phyloP scores from a whole-genome alignment of 2,888 invertebrate species.

The Andrena trimmerana region DNA sequence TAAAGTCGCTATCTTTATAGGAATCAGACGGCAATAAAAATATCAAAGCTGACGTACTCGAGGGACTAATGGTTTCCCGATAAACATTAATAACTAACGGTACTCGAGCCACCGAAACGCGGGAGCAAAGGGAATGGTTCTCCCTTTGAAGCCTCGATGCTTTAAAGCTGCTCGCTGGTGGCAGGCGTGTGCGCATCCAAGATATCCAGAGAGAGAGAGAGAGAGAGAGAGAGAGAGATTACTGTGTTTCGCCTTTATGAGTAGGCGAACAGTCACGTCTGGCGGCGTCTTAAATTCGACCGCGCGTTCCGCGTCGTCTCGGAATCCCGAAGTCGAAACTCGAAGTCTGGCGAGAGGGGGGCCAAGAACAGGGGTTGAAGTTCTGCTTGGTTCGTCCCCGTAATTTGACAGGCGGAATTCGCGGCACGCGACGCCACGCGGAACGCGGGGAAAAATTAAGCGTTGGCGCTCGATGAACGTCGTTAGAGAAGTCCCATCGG shows the following conservation, averaged over 20 bases:
- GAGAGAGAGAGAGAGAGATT: constrained; percentile 20
- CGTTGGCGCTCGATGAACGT: not conserved
- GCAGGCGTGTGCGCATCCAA: constrained; percentile 3
- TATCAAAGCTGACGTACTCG: not conserved
- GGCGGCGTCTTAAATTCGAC: constrained; percentile 41
- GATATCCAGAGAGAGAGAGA: constrained; percentile 5
- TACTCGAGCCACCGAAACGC: not conserved
- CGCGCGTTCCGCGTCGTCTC: constrained; percentile 10
- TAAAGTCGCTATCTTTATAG: not conserved
- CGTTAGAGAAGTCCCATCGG: not conserved
- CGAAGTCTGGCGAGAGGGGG: constrained; percentile 19
- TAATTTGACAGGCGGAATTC: constrained; percentile 55
- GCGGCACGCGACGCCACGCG: constrained; percentile 1
- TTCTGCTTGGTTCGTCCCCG: constrained; percentile 14
- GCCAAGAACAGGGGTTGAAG: constrained; percentile 15
- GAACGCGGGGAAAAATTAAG: constrained; percentile 20
- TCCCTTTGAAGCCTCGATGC: constrained; percentile 15
- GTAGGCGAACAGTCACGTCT: constrained; percentile 9
- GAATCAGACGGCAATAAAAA: not conserved
- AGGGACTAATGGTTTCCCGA: constrained; percentile 32
- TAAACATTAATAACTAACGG: constrained; percentile 45
- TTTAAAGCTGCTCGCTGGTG: not conserved
- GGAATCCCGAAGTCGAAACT: constrained; percentile 31
- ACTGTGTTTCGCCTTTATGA: constrained; percentile 10
- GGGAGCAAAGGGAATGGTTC: not conserved